Conservation (phyloP, 2,888 invertebrate species). For the Alloplasta piceator region DNA sequence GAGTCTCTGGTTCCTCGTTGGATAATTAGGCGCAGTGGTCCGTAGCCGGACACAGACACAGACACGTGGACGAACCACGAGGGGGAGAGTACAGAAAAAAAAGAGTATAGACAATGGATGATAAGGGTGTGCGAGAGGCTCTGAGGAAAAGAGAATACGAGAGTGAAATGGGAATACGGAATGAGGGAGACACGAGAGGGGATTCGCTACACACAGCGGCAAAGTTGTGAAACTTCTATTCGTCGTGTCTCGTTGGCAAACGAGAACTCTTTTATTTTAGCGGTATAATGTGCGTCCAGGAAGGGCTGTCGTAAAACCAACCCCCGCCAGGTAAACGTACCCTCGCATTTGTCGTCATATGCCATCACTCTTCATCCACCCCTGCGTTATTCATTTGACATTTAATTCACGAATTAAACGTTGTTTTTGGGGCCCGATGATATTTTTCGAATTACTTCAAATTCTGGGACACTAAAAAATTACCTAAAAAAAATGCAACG, state of each 20-base stretch:
- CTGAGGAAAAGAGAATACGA: constrained; percentile 78
- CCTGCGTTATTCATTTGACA: too few species aligned
- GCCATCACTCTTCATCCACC: too few species aligned
- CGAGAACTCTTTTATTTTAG: constrained; percentile 13
- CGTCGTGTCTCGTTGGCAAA: constrained; percentile 33
- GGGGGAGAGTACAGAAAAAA: constrained; percentile 71
- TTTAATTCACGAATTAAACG: too few species aligned
- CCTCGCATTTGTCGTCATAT: too few species aligned
- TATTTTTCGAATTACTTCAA: too few species aligned
- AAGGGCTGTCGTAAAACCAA: too few species aligned
- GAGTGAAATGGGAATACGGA: constrained; percentile 81
- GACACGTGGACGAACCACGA: constrained; percentile 8
- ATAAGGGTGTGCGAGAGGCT: constrained; percentile 55
- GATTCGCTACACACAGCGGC: neutral
- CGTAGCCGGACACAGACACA: constrained; percentile 55
- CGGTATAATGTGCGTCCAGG: too few species aligned
- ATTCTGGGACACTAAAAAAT: too few species aligned
- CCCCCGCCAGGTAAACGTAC: too few species aligned
- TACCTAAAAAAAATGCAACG: too few species aligned
- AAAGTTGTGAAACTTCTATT: constrained; percentile 2
- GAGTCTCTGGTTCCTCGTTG: constrained; percentile 60
- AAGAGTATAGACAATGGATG: constrained; percentile 78
- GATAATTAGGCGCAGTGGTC: constrained; percentile 68
- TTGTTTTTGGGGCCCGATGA: too few species aligned
- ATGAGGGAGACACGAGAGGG: constrained; percentile 74